Evolutionary conservation across 2,797 vertebrate genomes (phyloP).

Genomic region (Lithobates pipiens): DNA sequence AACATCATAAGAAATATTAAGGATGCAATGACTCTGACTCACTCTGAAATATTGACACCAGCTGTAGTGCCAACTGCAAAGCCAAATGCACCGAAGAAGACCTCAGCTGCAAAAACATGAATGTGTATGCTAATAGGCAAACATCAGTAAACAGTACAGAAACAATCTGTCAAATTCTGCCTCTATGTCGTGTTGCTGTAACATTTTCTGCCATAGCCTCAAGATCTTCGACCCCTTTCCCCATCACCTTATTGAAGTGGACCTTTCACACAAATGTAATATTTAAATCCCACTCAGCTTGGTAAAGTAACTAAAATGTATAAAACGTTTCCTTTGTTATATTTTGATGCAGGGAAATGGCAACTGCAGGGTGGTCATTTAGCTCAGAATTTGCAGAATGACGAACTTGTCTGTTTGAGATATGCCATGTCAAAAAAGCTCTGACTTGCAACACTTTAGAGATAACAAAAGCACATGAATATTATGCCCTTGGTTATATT

Average conservation of each 20-base stretch:
- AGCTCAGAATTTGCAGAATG: too few species aligned
- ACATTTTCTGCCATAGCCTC: background rate
- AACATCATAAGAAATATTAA: conserved; percentile 18
- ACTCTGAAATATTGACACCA: conserved; percentile 40
- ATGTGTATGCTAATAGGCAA: background rate
- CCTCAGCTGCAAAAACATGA: conserved; percentile 41
- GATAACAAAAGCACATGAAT: too few species aligned
- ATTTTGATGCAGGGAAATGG: background rate
- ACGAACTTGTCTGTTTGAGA: too few species aligned
- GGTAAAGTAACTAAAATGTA: background rate
- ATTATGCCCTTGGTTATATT: too few species aligned
- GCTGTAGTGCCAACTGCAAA: conserved; percentile 39
- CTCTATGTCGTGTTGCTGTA: background rate
- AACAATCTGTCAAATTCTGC: background rate
- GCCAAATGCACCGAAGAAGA: conserved; percentile 27
- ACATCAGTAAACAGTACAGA: background rate
- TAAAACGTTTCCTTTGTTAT: background rate
- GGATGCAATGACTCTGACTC: conserved; percentile 9
- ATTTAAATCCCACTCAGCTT: background rate
- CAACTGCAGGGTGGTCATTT: too few species aligned
- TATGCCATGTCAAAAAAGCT: too few species aligned
- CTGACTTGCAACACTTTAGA: too few species aligned
- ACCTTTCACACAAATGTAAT: background rate
- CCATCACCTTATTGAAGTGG: background rate
- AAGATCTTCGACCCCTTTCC: background rate